Percentiles rank a stretch among this genome's conserved stretches.
These are phyloP conservation scores for Drosophila funebris DNA, from an alignment of 1,140 invertebrate species.

Conservation along the genomic window DNA sequence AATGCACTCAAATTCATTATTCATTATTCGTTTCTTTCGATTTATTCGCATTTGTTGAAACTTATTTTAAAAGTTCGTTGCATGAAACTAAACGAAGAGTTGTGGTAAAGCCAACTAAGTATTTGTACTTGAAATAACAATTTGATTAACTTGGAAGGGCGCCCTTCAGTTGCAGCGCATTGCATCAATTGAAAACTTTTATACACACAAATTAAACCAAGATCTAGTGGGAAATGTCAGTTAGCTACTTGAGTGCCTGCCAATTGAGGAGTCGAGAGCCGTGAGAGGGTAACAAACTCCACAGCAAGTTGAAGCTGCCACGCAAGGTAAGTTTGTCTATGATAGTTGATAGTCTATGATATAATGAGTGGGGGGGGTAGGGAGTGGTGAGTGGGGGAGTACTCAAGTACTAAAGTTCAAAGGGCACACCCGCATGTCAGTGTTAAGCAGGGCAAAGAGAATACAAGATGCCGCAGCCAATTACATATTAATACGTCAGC, in stretches of 20 bases:
- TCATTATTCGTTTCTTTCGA: too few relatives aligned
- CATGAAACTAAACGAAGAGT: too few relatives aligned
- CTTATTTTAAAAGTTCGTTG: too few relatives aligned
- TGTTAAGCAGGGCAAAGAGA: slow-evolving; percentile 30
- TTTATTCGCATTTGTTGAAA: too few relatives aligned
- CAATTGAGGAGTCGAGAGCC: slow-evolving; percentile 5
- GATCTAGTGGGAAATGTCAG: slow-evolving; percentile 6
- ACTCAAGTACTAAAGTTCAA: slow-evolving; percentile 21
- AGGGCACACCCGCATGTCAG: slow-evolving; percentile 10
- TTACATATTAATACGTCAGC: slow-evolving; percentile 47
- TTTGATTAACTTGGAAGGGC: neutral
- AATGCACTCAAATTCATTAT: too few relatives aligned
- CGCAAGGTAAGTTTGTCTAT: slow-evolving; percentile 38
- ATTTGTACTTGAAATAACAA: neutral
- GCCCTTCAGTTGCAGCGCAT: neutral
- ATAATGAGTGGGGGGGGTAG: too few relatives aligned
- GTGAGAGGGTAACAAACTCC: slow-evolving; percentile 19
- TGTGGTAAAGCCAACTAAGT: neutral
- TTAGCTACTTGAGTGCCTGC: slow-evolving; percentile 21
- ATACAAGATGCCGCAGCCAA: slow-evolving; percentile 48
- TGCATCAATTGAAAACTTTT: slow-evolving; percentile 40
- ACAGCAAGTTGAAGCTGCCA: neutral
- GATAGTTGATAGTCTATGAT: slow-evolving; percentile 18
- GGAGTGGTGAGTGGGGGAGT: neutral
- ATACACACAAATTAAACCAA: neutral